Evolutionary conservation across 1,140 invertebrate species (phyloP), one percentile per base, ranked within the genome.

Genomic region (Meloidogyne hapla): DNA sequence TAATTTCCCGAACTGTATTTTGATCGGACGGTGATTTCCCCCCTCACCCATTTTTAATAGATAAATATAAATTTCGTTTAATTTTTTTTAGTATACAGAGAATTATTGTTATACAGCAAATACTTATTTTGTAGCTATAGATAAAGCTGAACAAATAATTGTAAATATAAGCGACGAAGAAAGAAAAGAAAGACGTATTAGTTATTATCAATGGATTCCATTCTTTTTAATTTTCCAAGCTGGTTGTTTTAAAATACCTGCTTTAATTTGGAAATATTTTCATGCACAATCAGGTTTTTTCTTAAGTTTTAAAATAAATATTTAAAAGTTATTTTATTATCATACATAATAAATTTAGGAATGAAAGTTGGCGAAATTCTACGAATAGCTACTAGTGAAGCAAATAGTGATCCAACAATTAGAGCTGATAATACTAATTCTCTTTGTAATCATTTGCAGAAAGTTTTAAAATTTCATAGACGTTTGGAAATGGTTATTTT

Each of bases 131-230:
- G 81, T 86, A 13, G 74, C 84, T 3, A 81, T 87, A 48, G 76
- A 76, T n/a, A 33, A 67, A 15, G 73, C 70, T 15, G 70, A 73
- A 33, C 70, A 64, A 18, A 61, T 61, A 21, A 73, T 73, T n/a
- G 70, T 73, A 18, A 68, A 42, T 1, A 71, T 81, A 64, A 77
- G 62, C 10, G 26, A 28, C 13, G 74, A 73, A 21, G 64, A 83
- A 38, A 40, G 64, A 25, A 38, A 69, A 56, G 76, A 85, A 25
- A 72, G 71, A 15, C 38, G 73, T 25, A 83, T 83, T 40, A 79
- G 76, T 21, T 89, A 89, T 77, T 89, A 89, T 81, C 89, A 89
- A 64, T 89, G 89, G 89, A 88, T 89, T 28, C 88, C 89, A 0
- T 88, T 89, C 68, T 84, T 89, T 48, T 76, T 89, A 8, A 61